phyloP scores from a whole-genome alignment of 2,888 invertebrate genomes.

The Rugalucina vietnamica region DNA sequence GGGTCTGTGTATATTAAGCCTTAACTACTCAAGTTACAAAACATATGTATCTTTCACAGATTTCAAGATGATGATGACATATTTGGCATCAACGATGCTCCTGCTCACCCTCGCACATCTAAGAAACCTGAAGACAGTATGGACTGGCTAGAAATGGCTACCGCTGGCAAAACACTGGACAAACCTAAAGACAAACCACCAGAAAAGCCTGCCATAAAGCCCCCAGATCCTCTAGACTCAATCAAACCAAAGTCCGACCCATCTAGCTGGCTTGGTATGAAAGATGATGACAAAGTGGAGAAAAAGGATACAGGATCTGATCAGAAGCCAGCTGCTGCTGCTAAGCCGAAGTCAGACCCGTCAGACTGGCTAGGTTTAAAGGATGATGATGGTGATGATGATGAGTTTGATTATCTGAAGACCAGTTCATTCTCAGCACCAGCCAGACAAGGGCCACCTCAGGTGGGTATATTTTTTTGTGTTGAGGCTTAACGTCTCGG shows the following conservation, averaged over 20 bases:
- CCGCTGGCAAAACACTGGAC: conserved; percentile 43
- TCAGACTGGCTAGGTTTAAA: conserved; percentile 69
- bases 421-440: conserved; percentile 60
- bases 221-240: conserved; percentile 14
- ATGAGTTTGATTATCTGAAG: conserved; percentile 84
- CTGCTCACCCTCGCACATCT: conserved; percentile 59
- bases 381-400: conserved; percentile 84
- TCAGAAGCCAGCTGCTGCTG: conserved; percentile 20
- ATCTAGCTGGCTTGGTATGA: conserved; percentile 62
- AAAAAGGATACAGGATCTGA: conserved; percentile 22
- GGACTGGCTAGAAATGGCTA: conserved; percentile 79
- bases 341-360: conserved; percentile 62
- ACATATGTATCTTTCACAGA: conserved; percentile 62
- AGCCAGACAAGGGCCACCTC: conserved; percentile 36
- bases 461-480: no score
- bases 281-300: conserved; percentile 46
- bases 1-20: no score
- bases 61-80: conserved; percentile 86
- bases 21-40: no score
- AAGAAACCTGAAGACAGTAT: conserved; percentile 68
- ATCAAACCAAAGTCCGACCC: conserved; percentile 65
- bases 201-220: conserved; percentile 37
- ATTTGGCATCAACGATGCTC: conserved; percentile 73
- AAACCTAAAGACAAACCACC: conserved; percentile 38
- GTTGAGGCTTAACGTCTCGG: no score